phyloP scores from a whole-genome alignment of 2,797 vertebrate genomes.

The Bufotes viridis region DNA sequence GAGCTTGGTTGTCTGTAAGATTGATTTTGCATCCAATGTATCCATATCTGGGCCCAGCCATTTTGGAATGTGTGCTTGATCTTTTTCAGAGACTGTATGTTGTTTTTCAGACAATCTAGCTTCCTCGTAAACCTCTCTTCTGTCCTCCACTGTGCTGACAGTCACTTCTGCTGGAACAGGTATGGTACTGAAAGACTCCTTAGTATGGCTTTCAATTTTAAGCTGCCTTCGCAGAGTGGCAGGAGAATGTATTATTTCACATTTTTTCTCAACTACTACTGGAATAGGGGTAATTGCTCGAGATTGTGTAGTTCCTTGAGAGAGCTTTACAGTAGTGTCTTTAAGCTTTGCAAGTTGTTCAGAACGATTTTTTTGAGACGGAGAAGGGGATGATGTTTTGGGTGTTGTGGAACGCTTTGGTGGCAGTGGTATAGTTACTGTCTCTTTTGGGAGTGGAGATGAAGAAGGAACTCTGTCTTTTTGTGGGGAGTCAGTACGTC shows the following conservation, averaged over 20 bases:
- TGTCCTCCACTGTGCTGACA: slow-evolving; percentile 75
- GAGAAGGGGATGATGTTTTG: slow-evolving; percentile 68
- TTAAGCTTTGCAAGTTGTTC: slow-evolving; percentile 86
- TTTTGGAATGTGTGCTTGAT: slow-evolving; percentile 73
- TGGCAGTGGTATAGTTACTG: slow-evolving; percentile 71
- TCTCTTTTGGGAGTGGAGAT: slow-evolving; percentile 72
- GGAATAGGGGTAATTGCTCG: slow-evolving; percentile 69
- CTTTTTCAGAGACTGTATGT: slow-evolving; percentile 73
- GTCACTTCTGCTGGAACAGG: slow-evolving; percentile 69
- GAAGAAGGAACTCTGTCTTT: slow-evolving; percentile 76
- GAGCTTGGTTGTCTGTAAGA: slow-evolving; percentile 72
- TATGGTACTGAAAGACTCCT: slow-evolving; percentile 67
- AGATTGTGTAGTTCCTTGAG: slow-evolving; percentile 71
- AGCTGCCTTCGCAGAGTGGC: slow-evolving; percentile 84
- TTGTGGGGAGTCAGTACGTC: slow-evolving; percentile 76
- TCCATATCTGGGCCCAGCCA: slow-evolving; percentile 73
- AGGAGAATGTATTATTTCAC: slow-evolving; percentile 84
- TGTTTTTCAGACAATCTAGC: slow-evolving; percentile 77
- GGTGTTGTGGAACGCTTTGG: slow-evolving; percentile 77
- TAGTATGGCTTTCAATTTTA: slow-evolving; percentile 75
- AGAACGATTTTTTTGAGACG: slow-evolving; percentile 79
- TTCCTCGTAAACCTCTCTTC: slow-evolving; percentile 76
- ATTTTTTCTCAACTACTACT: slow-evolving; percentile 78
- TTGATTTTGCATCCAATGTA: slow-evolving; percentile 70
- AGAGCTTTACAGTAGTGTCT: slow-evolving; percentile 85